Conservation (phyloP, 2,113 vertebrate species). For the Antennarius striatus region DNA sequence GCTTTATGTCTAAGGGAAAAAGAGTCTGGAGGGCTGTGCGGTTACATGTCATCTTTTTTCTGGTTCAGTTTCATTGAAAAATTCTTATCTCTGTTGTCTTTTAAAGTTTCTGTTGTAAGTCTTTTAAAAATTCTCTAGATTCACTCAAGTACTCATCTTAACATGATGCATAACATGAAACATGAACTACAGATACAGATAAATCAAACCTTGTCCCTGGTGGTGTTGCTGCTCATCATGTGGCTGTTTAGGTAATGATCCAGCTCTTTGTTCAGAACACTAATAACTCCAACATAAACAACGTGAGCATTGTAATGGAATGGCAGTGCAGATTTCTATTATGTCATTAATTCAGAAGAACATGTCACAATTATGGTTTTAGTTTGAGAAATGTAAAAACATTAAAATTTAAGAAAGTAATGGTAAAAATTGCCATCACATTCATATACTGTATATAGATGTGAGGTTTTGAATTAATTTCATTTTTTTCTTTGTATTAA, state of each 20-base stretch:
- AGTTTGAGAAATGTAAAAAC: too few relatives aligned
- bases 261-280: constrained; percentile 57
- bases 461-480: too few relatives aligned
- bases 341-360: too few relatives aligned
- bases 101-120: constrained; percentile 11
- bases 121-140: constrained; percentile 9
- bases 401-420: too few relatives aligned
- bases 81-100: constrained; percentile 4
- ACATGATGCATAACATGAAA: too few relatives aligned
- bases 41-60: background rate
- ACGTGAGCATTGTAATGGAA: constrained; percentile 50
- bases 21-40: constrained; percentile 19
- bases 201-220: too few relatives aligned
- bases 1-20: constrained; percentile 35
- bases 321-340: constrained; percentile 28
- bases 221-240: constrained; percentile 13
- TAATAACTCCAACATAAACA: constrained; percentile 67
- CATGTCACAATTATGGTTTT: too few relatives aligned
- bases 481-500: too few relatives aligned
- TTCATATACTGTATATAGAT: too few relatives aligned
- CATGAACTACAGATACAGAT: too few relatives aligned
- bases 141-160: too few relatives aligned
- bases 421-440: too few relatives aligned
- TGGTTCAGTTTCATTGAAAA: constrained; percentile 4
- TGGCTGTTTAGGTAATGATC: constrained; percentile 58